Evolutionary conservation across 1,140 invertebrate species (phyloP), one percentile per base, ranked within the genome.

Genomic region (Tetramorium alpestre): DNA sequence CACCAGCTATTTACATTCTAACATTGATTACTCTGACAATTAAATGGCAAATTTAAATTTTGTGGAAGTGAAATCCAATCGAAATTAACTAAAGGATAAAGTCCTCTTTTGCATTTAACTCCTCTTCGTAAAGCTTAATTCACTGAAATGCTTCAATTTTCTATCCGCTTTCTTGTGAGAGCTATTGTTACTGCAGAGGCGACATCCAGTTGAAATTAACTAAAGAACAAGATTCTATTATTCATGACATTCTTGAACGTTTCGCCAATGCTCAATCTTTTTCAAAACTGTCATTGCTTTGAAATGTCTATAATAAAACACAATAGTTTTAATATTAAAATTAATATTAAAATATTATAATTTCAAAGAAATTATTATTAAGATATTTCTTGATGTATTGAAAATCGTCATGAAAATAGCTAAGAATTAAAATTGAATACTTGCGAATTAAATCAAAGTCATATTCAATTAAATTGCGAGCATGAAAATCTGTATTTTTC

Each of bases 401-500:
- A 47, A 22, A 25, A 25, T 67, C 5, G n/a, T 18, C 3, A 11
- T 78, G 3, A 10, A 56, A 11, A 41, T 33, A 25, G 4, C 3
- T 41, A 22, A 1, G 16, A 33, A 13, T 44, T 58, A 44, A 25
- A 72, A 25, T 41, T 13, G 22, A 28, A n/a, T 54, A 60, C 13
- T 6, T 5, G 18, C 16, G 22, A 44, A 2, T 67, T 49, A 54
- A 69, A 38, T 44, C 11, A 22, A 28, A 41, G 75, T 70, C 38
- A 56, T 81, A 70, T 70, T 58, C 69, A 54, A 41, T 28, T 69
- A 18, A 10, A 47, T 18, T 28, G 25, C n/a, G 25, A 16, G 11
- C 13, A 47, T 11, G 72, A 58, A 76, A 89, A 89, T 89, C 85
- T 65, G 75, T 67, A 33, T 77, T 78, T 47, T 16, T 54, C 11